phyloP scores from a whole-genome alignment of 2,113 vertebrate genomes.

The Grantiella picta region DNA sequence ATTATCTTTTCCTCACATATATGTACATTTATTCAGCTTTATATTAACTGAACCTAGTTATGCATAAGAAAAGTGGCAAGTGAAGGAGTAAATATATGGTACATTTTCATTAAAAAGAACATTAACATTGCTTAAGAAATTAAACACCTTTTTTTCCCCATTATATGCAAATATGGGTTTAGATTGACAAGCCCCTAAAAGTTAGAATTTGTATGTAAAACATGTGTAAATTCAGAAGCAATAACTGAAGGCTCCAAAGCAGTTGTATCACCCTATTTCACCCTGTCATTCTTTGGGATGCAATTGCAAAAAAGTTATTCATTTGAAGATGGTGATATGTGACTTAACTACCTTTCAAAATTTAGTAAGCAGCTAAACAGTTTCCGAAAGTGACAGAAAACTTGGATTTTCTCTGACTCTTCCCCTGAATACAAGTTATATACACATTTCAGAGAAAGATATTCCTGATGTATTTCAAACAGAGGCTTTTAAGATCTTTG shows the following conservation, averaged over 20 bases:
- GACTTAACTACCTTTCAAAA: neutral
- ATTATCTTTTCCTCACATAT: neutral
- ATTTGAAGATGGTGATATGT: neutral
- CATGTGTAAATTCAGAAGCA: neutral
- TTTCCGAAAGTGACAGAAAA: neutral
- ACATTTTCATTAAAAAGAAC: neutral
- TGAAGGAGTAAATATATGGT: neutral
- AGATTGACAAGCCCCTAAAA: neutral
- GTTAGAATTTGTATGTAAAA: neutral
- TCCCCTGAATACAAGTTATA: neutral
- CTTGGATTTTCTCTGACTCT: neutral
- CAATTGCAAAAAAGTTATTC: neutral
- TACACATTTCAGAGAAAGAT: neutral
- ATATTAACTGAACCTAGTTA: neutral
- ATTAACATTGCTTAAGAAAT: neutral
- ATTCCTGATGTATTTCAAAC: neutral
- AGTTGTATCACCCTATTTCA: neutral
- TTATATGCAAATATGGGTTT: neutral
- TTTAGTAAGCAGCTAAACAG: neutral
- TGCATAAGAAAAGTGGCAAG: neutral
- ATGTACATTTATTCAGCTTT: neutral
- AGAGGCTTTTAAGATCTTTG: neutral
- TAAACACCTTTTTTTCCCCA: accelerated
- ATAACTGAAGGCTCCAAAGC: neutral
- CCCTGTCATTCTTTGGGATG: neutral